Evolutionary conservation across 2,113 vertebrate species (phyloP).

Genomic region (Onychostruthus taczanowskii): DNA sequence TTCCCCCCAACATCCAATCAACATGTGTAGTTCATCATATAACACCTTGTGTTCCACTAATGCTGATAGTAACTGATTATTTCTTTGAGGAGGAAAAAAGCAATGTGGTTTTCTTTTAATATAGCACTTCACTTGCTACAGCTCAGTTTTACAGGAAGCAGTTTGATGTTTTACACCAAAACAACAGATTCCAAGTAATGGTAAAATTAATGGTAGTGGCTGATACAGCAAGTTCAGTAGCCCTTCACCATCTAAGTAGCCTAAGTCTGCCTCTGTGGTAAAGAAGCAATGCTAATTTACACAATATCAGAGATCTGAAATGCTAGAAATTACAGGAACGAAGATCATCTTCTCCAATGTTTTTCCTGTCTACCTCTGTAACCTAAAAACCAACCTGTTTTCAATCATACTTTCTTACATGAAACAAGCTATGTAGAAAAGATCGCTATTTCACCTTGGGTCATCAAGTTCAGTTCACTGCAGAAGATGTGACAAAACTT

Average conservation of each 20-base stretch:
- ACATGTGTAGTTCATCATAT: neutral
- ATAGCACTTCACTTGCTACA: neutral
- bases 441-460: rapidly evolving
- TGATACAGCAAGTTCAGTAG: neutral
- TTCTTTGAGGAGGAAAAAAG: neutral
- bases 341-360: neutral
- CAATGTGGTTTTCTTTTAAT: neutral
- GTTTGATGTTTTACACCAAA: neutral
- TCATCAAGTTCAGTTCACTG: neutral
- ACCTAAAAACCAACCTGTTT: neutral
- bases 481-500: neutral
- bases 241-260: neutral
- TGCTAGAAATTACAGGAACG: neutral
- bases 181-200: neutral
- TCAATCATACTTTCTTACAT: neutral
- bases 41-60: neutral
- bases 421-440: neutral
- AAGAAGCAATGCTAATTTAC: neutral
- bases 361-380: neutral
- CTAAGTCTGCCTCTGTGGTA: neutral
- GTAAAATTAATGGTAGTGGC: neutral
- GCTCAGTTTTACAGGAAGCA: neutral
- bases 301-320: neutral
- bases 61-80: neutral
- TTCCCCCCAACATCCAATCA: neutral